Conservation (phyloP, 2,113 vertebrate species). For the Neopipo cinnamomea region DNA sequence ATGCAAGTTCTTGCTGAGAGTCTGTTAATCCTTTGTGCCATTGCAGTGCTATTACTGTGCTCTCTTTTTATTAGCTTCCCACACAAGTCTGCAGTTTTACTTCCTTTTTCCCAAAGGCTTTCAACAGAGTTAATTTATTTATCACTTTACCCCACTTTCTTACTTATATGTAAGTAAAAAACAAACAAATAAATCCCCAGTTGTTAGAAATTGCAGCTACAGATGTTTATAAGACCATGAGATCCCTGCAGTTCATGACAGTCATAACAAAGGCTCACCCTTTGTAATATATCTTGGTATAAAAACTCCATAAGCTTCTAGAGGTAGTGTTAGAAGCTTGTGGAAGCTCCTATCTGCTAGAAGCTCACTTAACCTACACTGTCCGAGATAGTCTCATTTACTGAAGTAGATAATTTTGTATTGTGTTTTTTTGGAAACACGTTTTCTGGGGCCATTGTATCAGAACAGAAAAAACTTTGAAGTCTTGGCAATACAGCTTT, state of each 20-base stretch:
- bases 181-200: neutral
- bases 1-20: neutral
- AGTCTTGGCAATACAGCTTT: neutral
- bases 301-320: neutral
- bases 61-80: conserved; percentile 38
- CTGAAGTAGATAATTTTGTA: neutral
- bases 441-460: neutral
- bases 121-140: conserved; percentile 1
- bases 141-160: neutral
- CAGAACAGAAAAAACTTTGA: neutral
- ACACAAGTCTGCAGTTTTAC: neutral
- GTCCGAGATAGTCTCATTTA: neutral
- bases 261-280: neutral
- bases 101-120: neutral
- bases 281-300: neutral
- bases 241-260: neutral
- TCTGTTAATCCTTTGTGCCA: neutral
- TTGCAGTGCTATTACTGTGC: neutral
- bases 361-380: neutral
- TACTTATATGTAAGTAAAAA: neutral
- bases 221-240: neutral
- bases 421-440: neutral
- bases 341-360: neutral
- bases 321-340: neutral
- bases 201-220: neutral